Conservation (phyloP, 1,140 invertebrate species). For the Drosophila azteca region DNA sequence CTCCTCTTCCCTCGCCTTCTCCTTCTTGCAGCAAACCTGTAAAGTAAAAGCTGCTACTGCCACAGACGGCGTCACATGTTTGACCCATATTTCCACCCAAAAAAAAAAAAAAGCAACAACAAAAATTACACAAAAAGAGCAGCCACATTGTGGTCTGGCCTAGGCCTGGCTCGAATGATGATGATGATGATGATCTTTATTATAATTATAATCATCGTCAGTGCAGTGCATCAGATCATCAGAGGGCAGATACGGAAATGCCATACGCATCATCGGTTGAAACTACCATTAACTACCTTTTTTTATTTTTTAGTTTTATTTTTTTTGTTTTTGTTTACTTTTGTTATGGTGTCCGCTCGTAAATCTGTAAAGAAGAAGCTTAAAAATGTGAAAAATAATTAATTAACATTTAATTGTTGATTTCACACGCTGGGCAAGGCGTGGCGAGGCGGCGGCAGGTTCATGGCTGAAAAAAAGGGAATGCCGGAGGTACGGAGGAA, state of each 20-base stretch:
- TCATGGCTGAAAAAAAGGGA: slow-evolving; percentile 4
- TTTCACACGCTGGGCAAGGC: slow-evolving; percentile 19
- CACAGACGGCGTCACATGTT: slow-evolving; percentile 57
- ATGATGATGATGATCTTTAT: slow-evolving; percentile 3
- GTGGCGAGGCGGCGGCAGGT: slow-evolving; percentile 2
- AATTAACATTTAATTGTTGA: slow-evolving; percentile 58
- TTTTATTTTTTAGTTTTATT: background rate
- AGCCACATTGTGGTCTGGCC: background rate
- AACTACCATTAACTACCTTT: background rate
- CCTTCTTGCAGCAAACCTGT: slow-evolving; percentile 39
- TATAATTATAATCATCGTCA: slow-evolving; percentile 25
- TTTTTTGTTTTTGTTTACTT: background rate
- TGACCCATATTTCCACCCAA: slow-evolving; percentile 61
- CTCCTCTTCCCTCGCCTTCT: slow-evolving; percentile 1
- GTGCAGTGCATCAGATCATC: background rate
- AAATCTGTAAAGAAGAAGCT: slow-evolving; percentile 24
- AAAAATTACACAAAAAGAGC: background rate
- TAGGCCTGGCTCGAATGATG: background rate
- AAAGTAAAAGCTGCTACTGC: slow-evolving; percentile 63
- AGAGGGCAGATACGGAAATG: too few species aligned
- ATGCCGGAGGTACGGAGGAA: background rate
- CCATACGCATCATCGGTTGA: background rate
- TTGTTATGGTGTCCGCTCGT: slow-evolving; percentile 15
- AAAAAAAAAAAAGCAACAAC: slow-evolving; percentile 38
- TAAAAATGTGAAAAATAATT: slow-evolving; percentile 50